Conservation (phyloP, 2,888 invertebrate genomes). For the Hartigia nigra region DNA sequence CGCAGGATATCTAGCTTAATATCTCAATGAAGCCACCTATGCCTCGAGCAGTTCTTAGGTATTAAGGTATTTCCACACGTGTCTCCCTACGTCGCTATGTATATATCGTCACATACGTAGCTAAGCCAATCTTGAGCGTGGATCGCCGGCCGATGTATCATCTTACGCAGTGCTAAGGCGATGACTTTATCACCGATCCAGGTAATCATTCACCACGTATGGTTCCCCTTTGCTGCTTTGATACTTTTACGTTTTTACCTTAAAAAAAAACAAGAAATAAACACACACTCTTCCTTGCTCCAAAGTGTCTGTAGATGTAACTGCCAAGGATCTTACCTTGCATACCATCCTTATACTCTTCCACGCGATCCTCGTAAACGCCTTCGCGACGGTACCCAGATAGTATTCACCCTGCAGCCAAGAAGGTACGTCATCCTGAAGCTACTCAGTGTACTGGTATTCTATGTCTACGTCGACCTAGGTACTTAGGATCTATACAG, state of each 20-base stretch:
- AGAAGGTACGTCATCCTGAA: not conserved
- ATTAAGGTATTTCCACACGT: not conserved
- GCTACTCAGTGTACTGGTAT: not conserved
- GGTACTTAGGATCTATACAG: not conserved
- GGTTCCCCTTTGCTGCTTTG: not conserved
- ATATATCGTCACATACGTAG: not conserved
- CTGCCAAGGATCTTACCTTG: not conserved
- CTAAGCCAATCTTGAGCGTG: slow-evolving; percentile 50
- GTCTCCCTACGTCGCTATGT: not conserved
- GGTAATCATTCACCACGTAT: slow-evolving; percentile 54
- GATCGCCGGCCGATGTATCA: slow-evolving; percentile 65
- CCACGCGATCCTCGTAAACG: not conserved
- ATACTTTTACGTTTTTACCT: slow-evolving; percentile 29
- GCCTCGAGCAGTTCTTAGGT: not conserved
- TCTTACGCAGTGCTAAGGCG: slow-evolving; percentile 64
- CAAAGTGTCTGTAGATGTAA: not conserved
- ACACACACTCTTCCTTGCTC: not conserved
- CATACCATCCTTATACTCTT: not conserved
- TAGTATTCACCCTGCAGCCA: not conserved
- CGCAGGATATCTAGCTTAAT: slow-evolving; percentile 47
- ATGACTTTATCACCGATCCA: slow-evolving; percentile 66
- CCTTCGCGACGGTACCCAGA: not conserved
- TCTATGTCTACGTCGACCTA: not conserved
- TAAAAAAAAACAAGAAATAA: not conserved
- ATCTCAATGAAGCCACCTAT: slow-evolving; percentile 35